These are phyloP conservation scores for Zygothrica quintamaculata DNA, from an alignment of 2,888 invertebrate species.

Conservation along the genomic window DNA sequence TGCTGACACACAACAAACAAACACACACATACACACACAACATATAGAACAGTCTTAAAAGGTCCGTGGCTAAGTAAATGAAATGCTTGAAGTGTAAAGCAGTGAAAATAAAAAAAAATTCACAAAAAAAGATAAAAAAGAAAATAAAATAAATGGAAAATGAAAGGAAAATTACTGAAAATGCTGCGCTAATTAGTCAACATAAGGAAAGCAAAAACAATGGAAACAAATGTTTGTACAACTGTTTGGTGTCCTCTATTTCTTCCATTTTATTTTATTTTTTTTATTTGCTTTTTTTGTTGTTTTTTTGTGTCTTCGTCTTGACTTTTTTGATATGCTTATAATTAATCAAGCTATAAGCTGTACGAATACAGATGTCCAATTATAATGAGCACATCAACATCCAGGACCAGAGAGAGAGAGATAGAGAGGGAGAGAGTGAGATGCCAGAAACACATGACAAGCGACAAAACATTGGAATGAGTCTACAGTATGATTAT, in stretches of 20 bases:
- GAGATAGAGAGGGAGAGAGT: too few species aligned
- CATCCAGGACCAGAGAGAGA: slow-evolving; percentile 14
- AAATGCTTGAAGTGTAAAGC: slow-evolving; percentile 5
- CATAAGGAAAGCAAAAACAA: slow-evolving; percentile 39
- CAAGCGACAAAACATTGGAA: slow-evolving; percentile 41
- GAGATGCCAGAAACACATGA: slow-evolving; percentile 33
- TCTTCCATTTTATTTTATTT: too few species aligned
- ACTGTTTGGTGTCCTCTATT: slow-evolving; percentile 9
- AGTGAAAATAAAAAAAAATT: slow-evolving; percentile 2
- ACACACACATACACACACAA: too few species aligned
- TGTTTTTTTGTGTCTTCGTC: slow-evolving; percentile 8
- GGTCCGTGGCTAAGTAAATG: slow-evolving; percentile 21
- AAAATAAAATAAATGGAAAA: slow-evolving; percentile 17
- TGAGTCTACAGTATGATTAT: not conserved
- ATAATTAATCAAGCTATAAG: slow-evolving; percentile 53
- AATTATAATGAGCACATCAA: slow-evolving; percentile 57
- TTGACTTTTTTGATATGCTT: slow-evolving; percentile 16
- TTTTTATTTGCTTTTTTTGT: too few species aligned
- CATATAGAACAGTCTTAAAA: slow-evolving; percentile 10
- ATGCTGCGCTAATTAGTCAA: slow-evolving; percentile 68
- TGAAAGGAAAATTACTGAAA: slow-evolving; percentile 37
- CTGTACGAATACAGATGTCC: slow-evolving; percentile 29
- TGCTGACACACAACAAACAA: slow-evolving; percentile 28
- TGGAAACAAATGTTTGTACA: slow-evolving; percentile 39
- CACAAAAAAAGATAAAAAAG: too few species aligned